Evolutionary conservation across 53 echinoderm and acorn worm species (phyloP).

Genomic region (Henricia sp.): DNA sequence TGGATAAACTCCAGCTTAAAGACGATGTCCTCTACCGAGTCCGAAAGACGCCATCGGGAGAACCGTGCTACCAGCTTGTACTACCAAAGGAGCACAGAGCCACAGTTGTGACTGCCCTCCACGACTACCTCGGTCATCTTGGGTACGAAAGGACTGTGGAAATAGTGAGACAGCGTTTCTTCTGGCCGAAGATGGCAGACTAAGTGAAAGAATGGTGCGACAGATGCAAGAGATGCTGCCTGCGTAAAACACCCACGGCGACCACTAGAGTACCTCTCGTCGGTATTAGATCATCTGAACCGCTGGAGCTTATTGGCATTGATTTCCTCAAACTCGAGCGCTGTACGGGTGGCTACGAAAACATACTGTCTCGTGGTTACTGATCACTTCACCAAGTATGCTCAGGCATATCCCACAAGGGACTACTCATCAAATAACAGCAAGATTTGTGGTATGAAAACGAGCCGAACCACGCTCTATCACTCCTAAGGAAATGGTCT

Average conservation of each 20-base stretch:
- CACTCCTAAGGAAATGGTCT: slow-evolving; percentile 36
- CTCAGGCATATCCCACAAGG: slow-evolving; percentile 60
- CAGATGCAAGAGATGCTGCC: slow-evolving; percentile 46
- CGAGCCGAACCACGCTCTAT: slow-evolving; percentile 28
- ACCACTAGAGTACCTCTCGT: slow-evolving; percentile 58
- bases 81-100: slow-evolving; percentile 5
- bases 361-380: slow-evolving; percentile 58
- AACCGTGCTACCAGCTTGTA: neutral
- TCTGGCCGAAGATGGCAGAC: slow-evolving; percentile 57
- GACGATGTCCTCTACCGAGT: slow-evolving; percentile 18
- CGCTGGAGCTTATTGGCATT: slow-evolving; percentile 59
- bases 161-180: slow-evolving; percentile 41
- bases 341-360: neutral
- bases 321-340: slow-evolving; percentile 61
- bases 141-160: slow-evolving; percentile 49
- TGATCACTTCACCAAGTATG: slow-evolving; percentile 75
- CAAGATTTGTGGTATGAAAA: slow-evolving; percentile 15
- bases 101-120: neutral
- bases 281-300: slow-evolving; percentile 42
- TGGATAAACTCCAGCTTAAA: slow-evolving; percentile 8
- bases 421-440: slow-evolving; percentile 26
- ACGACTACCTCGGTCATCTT: slow-evolving; percentile 47
- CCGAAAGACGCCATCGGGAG: neutral
- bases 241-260: slow-evolving; percentile 28
- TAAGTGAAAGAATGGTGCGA: slow-evolving; percentile 47